Base-by-base conservation (phyloP, 2,888 invertebrate genomes). In the Buathra laborator region DNA sequence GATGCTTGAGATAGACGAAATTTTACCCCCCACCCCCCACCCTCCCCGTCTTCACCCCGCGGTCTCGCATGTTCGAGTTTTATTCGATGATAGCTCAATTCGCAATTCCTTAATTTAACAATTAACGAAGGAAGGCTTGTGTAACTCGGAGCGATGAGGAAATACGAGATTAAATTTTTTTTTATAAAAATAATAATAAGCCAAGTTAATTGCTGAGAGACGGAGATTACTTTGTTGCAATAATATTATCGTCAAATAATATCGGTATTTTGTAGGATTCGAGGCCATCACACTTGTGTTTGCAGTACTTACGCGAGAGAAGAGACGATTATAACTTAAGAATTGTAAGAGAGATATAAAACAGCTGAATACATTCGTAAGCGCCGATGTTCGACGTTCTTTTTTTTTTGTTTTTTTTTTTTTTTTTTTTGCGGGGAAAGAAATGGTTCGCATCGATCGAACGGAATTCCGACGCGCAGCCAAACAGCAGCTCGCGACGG, bases 71-170 rank as follows among this genome's bases (percentile, higher is more conserved):
- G 78, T 78, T 48, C 70, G 24, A 32, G 37, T 70, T 71, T 53
- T 53, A 66, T 66, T 76, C 66, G 66, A 70, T 70, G 48, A 78
- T 48, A 78, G 70, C 70, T 70, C 78, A 78, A 78, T 78, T 70
- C 24, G 46, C 59, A 70, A 68, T 59, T 78, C 48, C 37, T 70
- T 78, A 70, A 78, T 78, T 78, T 59, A 70, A 70, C 70, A 70
- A 70, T 70, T 70, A 32, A 68, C 16, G 43, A 16, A 71, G 10
- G 14, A 16, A 9, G 37, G 19, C 32, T 70, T 78, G 19, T 66
- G n/a, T 12, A 62, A 62, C 62, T 14, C 14, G 3, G 37, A 37
- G 1, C 32, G 32, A 32, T 29, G 32, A 62, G 32, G 24, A 70
- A 16, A 70, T 1, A 0, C 14, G 14, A 51, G 12, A 59, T n/a